phyloP scores from a whole-genome alignment of 2,113 vertebrate species.

The Rhizomys pruinosus region DNA sequence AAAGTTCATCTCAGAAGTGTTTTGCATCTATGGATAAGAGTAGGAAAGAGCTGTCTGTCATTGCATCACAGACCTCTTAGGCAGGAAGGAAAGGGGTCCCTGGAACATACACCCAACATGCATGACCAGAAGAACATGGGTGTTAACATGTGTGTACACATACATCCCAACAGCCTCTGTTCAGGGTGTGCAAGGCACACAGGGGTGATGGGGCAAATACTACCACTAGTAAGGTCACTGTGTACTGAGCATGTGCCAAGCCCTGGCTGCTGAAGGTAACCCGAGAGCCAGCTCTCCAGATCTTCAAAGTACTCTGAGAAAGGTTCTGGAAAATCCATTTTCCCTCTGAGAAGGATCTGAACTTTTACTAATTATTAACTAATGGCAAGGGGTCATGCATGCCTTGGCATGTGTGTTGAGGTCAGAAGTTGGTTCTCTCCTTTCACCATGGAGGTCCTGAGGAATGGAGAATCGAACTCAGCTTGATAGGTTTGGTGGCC shows the following conservation, averaged over 20 bases:
- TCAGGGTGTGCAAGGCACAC: neutral
- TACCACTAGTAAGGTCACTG: fast-evolving
- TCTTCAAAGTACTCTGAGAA: neutral
- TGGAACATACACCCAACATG: neutral
- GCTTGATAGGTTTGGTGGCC: neutral
- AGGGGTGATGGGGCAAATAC: neutral
- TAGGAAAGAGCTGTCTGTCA: neutral
- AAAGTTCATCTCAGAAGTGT: neutral
- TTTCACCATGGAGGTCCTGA: neutral
- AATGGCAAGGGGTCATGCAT: neutral
- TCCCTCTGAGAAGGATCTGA: neutral
- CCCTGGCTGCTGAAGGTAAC: neutral
- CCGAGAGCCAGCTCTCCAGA: neutral
- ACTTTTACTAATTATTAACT: neutral
- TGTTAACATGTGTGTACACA: neutral
- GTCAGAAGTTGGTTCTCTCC: neutral
- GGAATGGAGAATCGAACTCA: neutral
- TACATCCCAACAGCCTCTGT: neutral
- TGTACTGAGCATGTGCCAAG: neutral
- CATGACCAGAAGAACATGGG: neutral
- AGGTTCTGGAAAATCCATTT: neutral
- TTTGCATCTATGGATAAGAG: neutral
- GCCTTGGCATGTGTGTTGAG: neutral
- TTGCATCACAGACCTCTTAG: neutral
- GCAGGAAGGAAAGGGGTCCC: neutral